A percentile compares a stretch with the other conserved stretches of the same genome.
Evolutionary conservation across 2,113 vertebrate genomes (phyloP).

Genomic region (Orientallactaga bullata): DNA sequence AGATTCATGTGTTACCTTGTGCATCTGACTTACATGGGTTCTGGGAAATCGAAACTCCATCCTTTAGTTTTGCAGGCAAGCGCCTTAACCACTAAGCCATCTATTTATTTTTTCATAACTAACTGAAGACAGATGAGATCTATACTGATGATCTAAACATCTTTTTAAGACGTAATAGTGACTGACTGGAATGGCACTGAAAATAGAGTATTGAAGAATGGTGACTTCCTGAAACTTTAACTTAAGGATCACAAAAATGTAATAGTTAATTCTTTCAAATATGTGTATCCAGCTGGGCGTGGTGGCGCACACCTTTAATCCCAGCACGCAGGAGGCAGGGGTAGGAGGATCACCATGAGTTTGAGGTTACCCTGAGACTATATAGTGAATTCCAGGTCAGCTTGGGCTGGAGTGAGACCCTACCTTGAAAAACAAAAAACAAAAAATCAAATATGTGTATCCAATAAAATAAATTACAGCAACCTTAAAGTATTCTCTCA

Average conservation of each 20-base stretch:
- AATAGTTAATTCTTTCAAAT: slow-evolving; percentile 57
- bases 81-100: neutral
- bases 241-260: slow-evolving; percentile 13
- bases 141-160: neutral
- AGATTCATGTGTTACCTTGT: too few species aligned
- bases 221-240: slow-evolving; percentile 20
- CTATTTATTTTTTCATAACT: neutral
- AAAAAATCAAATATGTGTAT: neutral
- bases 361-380: too few species aligned
- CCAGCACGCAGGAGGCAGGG: too few species aligned
- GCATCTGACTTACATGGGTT: too few species aligned
- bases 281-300: neutral
- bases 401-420: too few species aligned
- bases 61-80: too few species aligned
- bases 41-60: too few species aligned
- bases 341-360: too few species aligned
- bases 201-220: slow-evolving; percentile 27
- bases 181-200: neutral
- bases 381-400: too few species aligned
- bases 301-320: too few species aligned
- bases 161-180: slow-evolving; percentile 43
- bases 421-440: too few species aligned
- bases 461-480: slow-evolving; percentile 54
- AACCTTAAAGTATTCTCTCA: slow-evolving; percentile 60
- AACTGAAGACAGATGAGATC: neutral